These are phyloP conservation scores for Hippocampus abdominalis DNA, from an alignment of 2,113 vertebrate genomes.

Conservation along the genomic window DNA sequence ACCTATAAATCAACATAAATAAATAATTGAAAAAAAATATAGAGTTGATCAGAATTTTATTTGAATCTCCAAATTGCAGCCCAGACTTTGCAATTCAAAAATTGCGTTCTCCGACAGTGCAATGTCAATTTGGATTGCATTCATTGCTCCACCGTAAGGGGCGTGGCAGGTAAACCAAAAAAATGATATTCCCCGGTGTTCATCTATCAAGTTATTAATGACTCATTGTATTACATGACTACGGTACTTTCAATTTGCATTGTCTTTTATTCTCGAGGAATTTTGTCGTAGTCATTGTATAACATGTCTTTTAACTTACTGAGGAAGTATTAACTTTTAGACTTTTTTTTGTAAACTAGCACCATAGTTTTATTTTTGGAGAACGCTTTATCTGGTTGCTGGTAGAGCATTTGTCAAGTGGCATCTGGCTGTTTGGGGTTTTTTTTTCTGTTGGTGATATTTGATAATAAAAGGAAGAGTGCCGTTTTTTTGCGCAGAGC, in stretches of 20 bases:
- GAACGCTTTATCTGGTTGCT: slow-evolving; percentile 37
- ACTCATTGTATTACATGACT: slow-evolving; percentile 9
- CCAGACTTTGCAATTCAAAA: no score
- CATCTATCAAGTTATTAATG: not conserved
- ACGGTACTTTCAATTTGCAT: slow-evolving; percentile 37
- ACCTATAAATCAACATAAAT: no score
- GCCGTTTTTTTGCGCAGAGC: slow-evolving; percentile 24
- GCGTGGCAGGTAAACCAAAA: not conserved
- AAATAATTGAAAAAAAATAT: no score
- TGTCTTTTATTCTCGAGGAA: slow-evolving; percentile 53
- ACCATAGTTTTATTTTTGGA: slow-evolving; percentile 41
- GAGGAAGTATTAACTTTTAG: slow-evolving; percentile 28
- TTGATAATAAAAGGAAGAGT: slow-evolving; percentile 53
- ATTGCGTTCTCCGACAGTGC: no score
- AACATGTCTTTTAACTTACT: slow-evolving; percentile 40
- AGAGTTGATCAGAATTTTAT: no score
- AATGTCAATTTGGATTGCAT: no score
- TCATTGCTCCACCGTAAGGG: not conserved
- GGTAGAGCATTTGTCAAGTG: slow-evolving; percentile 41
- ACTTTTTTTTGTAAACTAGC: slow-evolving; percentile 41
- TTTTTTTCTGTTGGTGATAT: slow-evolving; percentile 29
- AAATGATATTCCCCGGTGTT: slow-evolving; percentile 8
- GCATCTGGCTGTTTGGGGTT: slow-evolving; percentile 24
- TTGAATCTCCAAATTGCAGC: no score
- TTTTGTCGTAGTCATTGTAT: slow-evolving; percentile 71